A percentile compares a stretch with the other conserved stretches of the same genome.
Evolutionary conservation across 2,797 vertebrate genomes (phyloP).

Genomic region (Steatocranus sp.): DNA sequence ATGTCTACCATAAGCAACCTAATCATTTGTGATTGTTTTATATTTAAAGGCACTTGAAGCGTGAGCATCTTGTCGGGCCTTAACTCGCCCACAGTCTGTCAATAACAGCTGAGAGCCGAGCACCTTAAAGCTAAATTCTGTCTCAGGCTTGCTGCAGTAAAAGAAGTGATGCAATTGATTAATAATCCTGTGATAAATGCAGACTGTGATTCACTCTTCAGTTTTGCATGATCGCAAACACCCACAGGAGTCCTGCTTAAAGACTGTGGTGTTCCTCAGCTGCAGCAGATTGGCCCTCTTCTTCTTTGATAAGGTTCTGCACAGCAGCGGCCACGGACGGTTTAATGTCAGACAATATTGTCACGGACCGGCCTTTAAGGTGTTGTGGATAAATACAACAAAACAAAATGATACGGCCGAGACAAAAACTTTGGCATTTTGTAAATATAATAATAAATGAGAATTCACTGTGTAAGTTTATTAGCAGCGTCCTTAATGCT

Average conservation of each 20-base stretch:
- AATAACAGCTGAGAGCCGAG: neutral
- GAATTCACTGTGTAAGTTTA: neutral
- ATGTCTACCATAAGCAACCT: neutral
- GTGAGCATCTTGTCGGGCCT: neutral
- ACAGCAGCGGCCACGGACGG: neutral
- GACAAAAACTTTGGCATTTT: neutral
- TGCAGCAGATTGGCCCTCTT: neutral
- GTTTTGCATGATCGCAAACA: neutral
- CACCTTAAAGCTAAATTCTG: neutral
- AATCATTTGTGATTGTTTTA: neutral
- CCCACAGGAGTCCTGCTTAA: neutral
- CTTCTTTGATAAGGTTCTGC: neutral
- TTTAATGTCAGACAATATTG: rapidly evolving
- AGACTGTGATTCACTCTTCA: neutral
- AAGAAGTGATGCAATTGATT: neutral
- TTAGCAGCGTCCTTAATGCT: neutral
- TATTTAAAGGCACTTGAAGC: neutral
- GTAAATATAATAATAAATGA: neutral
- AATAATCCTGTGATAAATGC: neutral
- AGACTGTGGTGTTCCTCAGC: neutral
- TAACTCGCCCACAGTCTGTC: neutral
- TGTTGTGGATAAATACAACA: neutral
- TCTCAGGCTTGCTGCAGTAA: neutral
- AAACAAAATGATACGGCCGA: neutral
- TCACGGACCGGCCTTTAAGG: neutral